Conservation (phyloP, 2,888 invertebrate genomes). For the Morpho deidamia region DNA sequence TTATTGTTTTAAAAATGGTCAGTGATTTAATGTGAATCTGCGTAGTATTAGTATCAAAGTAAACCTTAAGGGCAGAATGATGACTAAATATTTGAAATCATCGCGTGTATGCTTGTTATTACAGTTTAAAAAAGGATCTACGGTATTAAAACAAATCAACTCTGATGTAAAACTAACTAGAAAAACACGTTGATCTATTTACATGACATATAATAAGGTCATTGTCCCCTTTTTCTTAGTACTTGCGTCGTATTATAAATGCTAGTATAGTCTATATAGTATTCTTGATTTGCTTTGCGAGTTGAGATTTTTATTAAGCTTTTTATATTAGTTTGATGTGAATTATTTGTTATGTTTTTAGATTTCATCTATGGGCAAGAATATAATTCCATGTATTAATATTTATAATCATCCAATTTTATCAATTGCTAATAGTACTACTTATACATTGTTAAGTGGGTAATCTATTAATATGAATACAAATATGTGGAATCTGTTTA, state of each 20-base stretch:
- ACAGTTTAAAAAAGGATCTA: no score
- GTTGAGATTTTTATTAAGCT: conserved; percentile 4
- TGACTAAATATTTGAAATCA: conserved; percentile 6
- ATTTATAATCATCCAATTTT: no score
- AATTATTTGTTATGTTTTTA: background rate
- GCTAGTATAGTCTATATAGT: background rate
- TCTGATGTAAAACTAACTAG: no score
- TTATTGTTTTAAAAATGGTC: no score
- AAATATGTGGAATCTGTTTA: no score
- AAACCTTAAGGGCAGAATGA: conserved; percentile 33
- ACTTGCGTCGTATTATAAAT: conserved; percentile 5
- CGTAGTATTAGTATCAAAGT: conserved; percentile 6
- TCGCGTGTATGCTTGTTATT: background rate
- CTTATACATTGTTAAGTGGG: no score
- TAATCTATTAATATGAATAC: no score
- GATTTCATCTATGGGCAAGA: no score
- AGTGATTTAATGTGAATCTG: background rate
- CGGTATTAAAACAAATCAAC: no score
- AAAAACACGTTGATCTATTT: conserved; percentile 35
- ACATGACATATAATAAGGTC: conserved; percentile 48
- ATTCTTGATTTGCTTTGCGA: conserved; percentile 11
- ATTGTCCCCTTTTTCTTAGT: conserved; percentile 41
- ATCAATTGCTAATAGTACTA: no score
- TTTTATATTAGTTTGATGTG: background rate
- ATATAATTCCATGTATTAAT: no score